Evolutionary conservation across 2,888 invertebrate genomes (phyloP).

Genomic region (Andrena minutula): DNA sequence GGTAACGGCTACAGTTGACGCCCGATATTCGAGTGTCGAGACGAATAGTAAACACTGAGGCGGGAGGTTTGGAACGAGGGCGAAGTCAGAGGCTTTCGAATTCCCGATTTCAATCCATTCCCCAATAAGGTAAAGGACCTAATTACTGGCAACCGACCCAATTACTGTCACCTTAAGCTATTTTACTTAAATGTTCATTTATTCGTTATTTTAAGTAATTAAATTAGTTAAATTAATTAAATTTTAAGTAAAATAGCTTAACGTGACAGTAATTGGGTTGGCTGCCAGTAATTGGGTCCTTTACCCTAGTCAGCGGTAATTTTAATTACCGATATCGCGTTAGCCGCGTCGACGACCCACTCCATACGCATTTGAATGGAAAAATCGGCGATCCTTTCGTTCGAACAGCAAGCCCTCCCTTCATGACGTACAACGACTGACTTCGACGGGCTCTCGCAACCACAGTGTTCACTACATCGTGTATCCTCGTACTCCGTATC

Average conservation of each 20-base stretch:
- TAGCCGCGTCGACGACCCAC: constrained; percentile 10
- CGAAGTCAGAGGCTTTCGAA: constrained; percentile 27
- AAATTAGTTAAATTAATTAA: too few species aligned
- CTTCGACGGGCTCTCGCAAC: constrained; percentile 66
- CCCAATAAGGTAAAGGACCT: too few species aligned
- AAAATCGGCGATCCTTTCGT: background rate
- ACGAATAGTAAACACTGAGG: constrained; percentile 33
- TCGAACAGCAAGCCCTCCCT: background rate
- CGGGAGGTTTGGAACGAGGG: constrained; percentile 33
- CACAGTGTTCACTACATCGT: constrained; percentile 56
- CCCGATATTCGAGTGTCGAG: constrained; percentile 22
- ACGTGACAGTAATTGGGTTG: too few species aligned
- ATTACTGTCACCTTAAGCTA: too few species aligned
- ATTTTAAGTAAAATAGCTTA: too few species aligned
- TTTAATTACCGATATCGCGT: constrained; percentile 30
- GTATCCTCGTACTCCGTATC: constrained; percentile 61
- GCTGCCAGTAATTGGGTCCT: too few species aligned
- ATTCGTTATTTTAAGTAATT: too few species aligned
- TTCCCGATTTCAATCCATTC: constrained; percentile 1
- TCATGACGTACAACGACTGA: constrained; percentile 6
- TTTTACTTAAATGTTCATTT: too few species aligned
- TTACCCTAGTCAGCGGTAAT: constrained; percentile 7
- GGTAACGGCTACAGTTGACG: constrained; percentile 29
- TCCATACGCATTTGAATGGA: too few species aligned
- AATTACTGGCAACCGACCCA: too few species aligned